phyloP scores from a whole-genome alignment of 1,140 invertebrate genomes.

The Hylaeus anthracinus region DNA sequence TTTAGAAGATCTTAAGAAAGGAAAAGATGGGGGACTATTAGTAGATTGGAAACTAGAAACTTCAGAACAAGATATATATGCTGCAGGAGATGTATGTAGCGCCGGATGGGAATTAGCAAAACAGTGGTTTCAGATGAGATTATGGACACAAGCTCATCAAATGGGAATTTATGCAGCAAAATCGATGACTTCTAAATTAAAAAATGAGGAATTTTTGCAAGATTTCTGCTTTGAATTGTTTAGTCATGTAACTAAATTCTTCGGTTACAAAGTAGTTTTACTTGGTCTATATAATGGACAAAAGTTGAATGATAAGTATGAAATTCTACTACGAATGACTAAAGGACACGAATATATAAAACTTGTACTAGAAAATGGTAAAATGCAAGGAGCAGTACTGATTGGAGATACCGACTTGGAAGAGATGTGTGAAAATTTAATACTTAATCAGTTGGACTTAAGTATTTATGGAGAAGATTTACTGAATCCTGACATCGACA shows the following conservation, averaged over 20 bases:
- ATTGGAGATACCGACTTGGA: constrained; percentile 98
- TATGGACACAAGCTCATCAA: constrained; percentile 99
- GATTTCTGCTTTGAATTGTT: constrained; percentile 99
- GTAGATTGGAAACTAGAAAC: constrained; percentile 95
- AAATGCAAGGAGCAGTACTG: constrained; percentile 95
- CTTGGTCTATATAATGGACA: constrained; percentile 97
- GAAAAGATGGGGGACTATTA: constrained; percentile 88
- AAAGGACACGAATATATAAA: constrained; percentile 94
- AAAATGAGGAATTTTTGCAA: constrained; percentile 85
- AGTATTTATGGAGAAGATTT: constrained; percentile 94
- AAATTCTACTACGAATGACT: constrained; percentile 93
- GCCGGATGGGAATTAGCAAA: constrained; percentile 88
- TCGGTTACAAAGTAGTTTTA: constrained; percentile 96
- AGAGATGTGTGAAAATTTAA: constrained; percentile 99
- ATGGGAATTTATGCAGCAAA: constrained; percentile 97
- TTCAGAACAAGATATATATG: constrained; percentile 90
- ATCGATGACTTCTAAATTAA: constrained; percentile 88
- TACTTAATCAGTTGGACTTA: constrained; percentile 96
- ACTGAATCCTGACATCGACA: constrained; percentile 96
- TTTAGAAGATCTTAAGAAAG: constrained; percentile 82
- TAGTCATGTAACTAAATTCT: constrained; percentile 97
- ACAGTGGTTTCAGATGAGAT: constrained; percentile 98
- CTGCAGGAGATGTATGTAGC: constrained; percentile 96
- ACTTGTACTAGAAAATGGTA: constrained; percentile 91
- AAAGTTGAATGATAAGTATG: constrained; percentile 90